Base-by-base conservation (phyloP, 1,140 invertebrate genomes). In the Harpegnathos saltator region DNA sequence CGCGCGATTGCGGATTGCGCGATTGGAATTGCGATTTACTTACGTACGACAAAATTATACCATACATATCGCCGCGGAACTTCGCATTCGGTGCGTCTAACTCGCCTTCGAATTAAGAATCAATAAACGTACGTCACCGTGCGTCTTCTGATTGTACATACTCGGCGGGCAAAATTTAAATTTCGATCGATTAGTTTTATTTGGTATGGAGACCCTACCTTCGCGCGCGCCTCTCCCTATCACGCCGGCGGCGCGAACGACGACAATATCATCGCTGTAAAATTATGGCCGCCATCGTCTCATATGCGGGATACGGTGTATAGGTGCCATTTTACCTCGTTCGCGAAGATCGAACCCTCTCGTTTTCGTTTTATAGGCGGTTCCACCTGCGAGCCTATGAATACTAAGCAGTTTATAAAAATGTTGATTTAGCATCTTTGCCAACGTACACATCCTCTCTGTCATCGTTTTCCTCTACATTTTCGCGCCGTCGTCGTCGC, bases 371-470 rank as follows among this genome's bases (percentile, higher is more conserved):
- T 89, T 90, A 89, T 89, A 89, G 86, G 81, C 85, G 66, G 74
- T 78, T 65, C 86, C 86, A 87, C 87, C 77, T 77, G 89, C 88
- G 83, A 93, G 90, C 91, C 92, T 91, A 93, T 93, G 93, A 93
- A 93, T 93, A 93, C 92, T 93, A 91, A 93, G 90, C 90, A 92
- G 93, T 93, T 93, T 93, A 93, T 93, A 93, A 93, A 93, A 93
- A 93, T 93, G 93, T 93, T 93, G 93, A 93, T 93, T 93, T 93
- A 93, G 92, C 92, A 85, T 89, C 89, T 90, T 86, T 84, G 75
- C 86, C 88, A 78, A 89, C 85, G 89, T 89, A 89, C 83, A 84
- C 85, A 85, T 50, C 19, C 62, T 68, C 78, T 62, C 58, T 71
- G 33, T 59, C 83, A 50, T 58, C 77, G 54, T 54, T 81, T 73